Evolutionary conservation across 1,140 invertebrate genomes (phyloP).

Genomic region (Eufriesea mexicana): DNA sequence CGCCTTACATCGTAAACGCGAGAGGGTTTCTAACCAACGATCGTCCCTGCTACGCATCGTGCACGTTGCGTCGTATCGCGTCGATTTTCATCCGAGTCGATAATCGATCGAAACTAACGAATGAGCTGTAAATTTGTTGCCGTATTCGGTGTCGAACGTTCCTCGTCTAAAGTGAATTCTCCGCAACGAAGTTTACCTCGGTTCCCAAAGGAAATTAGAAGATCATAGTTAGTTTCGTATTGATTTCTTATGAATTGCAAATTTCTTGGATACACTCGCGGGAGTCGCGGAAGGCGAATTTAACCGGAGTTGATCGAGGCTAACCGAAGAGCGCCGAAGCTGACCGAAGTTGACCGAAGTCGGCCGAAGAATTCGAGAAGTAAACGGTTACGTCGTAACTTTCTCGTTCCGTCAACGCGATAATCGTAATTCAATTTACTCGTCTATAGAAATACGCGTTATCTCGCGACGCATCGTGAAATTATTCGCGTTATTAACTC

Average conservation of each 20-base stretch:
- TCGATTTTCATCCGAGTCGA: background rate
- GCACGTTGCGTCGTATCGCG: too few relatives aligned
- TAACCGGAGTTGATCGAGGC: background rate
- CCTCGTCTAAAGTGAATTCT: background rate
- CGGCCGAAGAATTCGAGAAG: background rate
- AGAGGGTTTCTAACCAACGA: conserved; percentile 1
- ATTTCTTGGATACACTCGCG: background rate
- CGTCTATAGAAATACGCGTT: background rate
- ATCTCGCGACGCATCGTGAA: too few relatives aligned
- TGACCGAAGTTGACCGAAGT: background rate
- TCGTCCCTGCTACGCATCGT: background rate
- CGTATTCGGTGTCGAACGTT: background rate
- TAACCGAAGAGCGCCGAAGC: background rate
- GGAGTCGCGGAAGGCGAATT: too few relatives aligned
- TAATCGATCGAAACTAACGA: conserved; percentile 7
- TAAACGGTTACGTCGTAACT: background rate
- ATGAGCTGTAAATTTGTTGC: conserved; percentile 33
- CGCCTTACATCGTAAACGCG: too few relatives aligned
- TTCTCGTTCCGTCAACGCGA: background rate
- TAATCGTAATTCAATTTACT: background rate
- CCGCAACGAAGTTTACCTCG: background rate
- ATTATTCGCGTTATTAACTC: too few relatives aligned
- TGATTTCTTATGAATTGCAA: conserved; percentile 17
- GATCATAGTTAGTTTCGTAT: background rate
- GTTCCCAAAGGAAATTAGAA: background rate